Percentiles rank a stretch among this genome's conserved stretches.
Conservation (phyloP, 2,113 vertebrate species). For the Lamprologus tigripictilis region DNA sequence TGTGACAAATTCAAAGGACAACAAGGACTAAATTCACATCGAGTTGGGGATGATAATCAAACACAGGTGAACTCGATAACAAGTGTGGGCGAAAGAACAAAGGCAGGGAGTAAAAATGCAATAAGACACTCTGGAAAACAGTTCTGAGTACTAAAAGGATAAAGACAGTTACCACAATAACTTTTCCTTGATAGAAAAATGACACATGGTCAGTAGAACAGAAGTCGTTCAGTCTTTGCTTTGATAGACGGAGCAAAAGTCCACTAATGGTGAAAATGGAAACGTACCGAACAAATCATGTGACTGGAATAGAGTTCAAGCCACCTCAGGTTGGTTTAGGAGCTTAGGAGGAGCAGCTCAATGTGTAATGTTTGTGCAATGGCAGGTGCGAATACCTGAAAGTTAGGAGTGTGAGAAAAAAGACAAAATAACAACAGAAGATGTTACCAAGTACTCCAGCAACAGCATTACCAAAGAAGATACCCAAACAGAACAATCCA, state of each 20-base stretch:
- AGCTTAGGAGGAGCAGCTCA: not conserved
- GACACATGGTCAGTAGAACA: not conserved
- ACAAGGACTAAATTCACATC: not conserved
- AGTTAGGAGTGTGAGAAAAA: not conserved
- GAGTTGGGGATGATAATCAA: not conserved
- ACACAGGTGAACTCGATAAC: not conserved
- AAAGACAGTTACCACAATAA: not conserved
- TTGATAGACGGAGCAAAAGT: not conserved
- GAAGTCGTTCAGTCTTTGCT: not conserved
- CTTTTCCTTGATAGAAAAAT: not conserved
- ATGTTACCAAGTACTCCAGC: not conserved
- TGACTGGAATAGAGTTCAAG: not conserved
- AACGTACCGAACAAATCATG: not conserved
- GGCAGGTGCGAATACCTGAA: not conserved
- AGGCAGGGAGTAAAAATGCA: not conserved
- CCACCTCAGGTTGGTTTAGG: not conserved
- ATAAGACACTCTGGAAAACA: not conserved
- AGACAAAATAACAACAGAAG: accelerated
- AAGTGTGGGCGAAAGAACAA: not conserved
- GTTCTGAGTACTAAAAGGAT: not conserved
- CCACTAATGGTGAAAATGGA: not conserved
- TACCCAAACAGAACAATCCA: not conserved
- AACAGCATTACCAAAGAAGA: not conserved
- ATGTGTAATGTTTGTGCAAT: not conserved
- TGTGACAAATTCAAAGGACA: not conserved